Conservation (phyloP, 2,888 invertebrate species). For the Junonia oenone region DNA sequence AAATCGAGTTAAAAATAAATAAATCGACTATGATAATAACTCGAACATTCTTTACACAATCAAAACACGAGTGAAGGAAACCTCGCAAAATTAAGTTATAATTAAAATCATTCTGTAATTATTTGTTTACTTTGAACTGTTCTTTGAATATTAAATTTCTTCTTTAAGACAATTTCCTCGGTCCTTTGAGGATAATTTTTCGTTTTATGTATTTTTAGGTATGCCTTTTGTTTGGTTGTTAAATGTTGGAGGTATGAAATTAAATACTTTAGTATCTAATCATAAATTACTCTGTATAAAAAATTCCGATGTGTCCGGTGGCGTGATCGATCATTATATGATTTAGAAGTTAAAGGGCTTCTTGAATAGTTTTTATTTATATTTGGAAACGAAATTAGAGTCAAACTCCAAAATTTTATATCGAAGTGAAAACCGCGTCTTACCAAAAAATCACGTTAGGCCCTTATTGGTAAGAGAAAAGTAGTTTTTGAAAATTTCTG, state of each 20-base stretch:
- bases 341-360: too few relatives aligned
- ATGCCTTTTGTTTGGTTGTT: not conserved
- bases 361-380: too few relatives aligned
- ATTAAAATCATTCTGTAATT: conserved; percentile 20
- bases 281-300: not conserved
- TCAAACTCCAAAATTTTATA: too few relatives aligned
- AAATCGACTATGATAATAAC: conserved; percentile 1
- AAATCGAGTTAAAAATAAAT: not conserved
- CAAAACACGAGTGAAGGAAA: conserved; percentile 6
- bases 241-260: not conserved
- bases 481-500: too few relatives aligned
- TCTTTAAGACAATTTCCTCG: not conserved
- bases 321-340: too few relatives aligned
- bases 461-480: too few relatives aligned
- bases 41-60: conserved; percentile 5
- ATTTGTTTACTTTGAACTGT: conserved; percentile 14
- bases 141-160: conserved; percentile 19
- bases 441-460: too few relatives aligned
- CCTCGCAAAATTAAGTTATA: conserved; percentile 16
- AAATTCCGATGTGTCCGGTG: too few relatives aligned
- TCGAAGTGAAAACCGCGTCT: too few relatives aligned
- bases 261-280: not conserved
- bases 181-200: conserved; percentile 11
- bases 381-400: too few relatives aligned
- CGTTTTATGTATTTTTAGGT: conserved; percentile 1